Conservation (phyloP, 37 sponge, comb jelly and placozoan species). For the Eunapius fragilis region DNA sequence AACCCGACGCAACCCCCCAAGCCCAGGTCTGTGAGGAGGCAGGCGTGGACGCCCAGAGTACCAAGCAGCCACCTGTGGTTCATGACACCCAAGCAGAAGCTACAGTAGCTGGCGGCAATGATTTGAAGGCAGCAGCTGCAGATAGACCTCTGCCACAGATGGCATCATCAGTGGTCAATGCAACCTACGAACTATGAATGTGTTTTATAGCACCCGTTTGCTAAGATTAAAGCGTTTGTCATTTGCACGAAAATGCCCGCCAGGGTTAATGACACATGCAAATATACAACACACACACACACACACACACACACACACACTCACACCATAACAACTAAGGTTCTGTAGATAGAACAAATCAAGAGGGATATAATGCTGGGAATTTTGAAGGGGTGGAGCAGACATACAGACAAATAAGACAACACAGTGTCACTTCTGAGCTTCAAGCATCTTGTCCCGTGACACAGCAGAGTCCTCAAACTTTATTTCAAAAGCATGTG, state of each 20-base stretch:
- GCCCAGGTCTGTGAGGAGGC: neutral
- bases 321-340: too few relatives aligned
- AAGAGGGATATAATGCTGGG: neutral
- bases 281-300: neutral
- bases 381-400: neutral
- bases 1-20: too few relatives aligned
- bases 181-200: neutral
- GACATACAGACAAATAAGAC: neutral
- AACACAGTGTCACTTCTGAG: constrained; percentile 25
- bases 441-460: constrained; percentile 70
- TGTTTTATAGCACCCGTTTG: neutral
- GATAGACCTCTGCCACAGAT: neutral
- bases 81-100: neutral
- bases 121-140: neutral
- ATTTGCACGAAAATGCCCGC: neutral
- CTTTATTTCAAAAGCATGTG: constrained; percentile 78
- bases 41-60: neutral
- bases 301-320: neutral
- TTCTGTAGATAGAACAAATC: neutral
- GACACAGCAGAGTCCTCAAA: constrained; percentile 82
- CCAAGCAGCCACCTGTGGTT: neutral
- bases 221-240: neutral
- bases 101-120: neutral
- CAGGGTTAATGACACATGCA: neutral
- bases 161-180: neutral